Evolutionary conservation across 1,140 invertebrate species (phyloP).

Genomic region (Bombus impatiens): DNA sequence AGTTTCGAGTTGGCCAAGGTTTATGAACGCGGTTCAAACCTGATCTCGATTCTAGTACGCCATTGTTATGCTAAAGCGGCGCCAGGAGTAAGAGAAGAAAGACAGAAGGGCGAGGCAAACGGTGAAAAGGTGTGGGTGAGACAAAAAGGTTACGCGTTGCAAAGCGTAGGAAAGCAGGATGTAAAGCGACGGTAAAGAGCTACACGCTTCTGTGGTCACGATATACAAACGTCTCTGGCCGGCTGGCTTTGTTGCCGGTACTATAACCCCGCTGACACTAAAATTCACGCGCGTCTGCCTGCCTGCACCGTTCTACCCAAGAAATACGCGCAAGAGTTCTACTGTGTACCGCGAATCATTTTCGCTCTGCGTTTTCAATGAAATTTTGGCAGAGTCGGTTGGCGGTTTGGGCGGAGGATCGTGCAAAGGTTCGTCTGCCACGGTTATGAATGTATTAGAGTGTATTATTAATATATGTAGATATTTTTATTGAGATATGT

Average conservation of each 20-base stretch:
- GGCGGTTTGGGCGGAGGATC: not conserved
- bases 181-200: slow-evolving; percentile 54
- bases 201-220: slow-evolving; percentile 35
- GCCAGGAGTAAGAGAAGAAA: not conserved
- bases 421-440: no score
- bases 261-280: slow-evolving; percentile 54
- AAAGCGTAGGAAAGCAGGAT: slow-evolving; percentile 35
- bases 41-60: slow-evolving; percentile 11
- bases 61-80: slow-evolving; percentile 54
- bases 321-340: not conserved
- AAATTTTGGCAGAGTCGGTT: not conserved
- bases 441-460: no score
- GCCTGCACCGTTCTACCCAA: not conserved
- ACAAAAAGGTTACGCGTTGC: not conserved
- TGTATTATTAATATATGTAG: no score
- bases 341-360: not conserved
- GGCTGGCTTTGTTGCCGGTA: slow-evolving; percentile 58
- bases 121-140: not conserved
- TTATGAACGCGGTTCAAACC: slow-evolving; percentile 34
- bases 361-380: not conserved
- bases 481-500: no score
- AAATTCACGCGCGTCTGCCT: slow-evolving; percentile 45
- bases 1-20: slow-evolving; percentile 44
- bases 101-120: slow-evolving; percentile 2
- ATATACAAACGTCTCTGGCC: slow-evolving; percentile 49